Evolutionary conservation across 2,797 vertebrate genomes (phyloP), one percentile per base, ranked within the genome.

Genomic region (Coregonus sp.): DNA sequence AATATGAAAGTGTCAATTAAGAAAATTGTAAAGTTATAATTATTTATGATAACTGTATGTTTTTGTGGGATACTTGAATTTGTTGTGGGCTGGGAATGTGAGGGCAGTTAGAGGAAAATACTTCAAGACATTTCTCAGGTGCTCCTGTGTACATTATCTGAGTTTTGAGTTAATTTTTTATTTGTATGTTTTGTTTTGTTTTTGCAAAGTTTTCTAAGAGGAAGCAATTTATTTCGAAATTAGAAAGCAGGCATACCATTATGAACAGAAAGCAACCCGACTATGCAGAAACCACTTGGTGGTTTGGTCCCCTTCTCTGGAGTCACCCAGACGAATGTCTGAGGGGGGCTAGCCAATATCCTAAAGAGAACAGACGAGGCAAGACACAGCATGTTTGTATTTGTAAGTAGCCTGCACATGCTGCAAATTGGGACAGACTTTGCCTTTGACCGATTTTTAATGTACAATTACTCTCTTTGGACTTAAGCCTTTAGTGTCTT

Each of bases 1-100:
- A 96, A 99, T 99, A 99, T 92, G 95, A 95, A 97, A 96, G 97
- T 98, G 96, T 97, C 96, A 95, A 97, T 96, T 96, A 96, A 97
- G 96, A 96, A 95, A 95, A 97, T 96, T 99, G 97, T 98, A 98
- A 98, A 98, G 94, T 97, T 97, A 95, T 96, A 98, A 98, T 98
- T 98, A 99, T 99, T 99, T 99, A 99, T 99, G 84, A 94, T 94
- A 93, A 96, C 85, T 90, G 91, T 95, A 89, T 87, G 9, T 47
- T 68, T 81, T 95, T 95, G 93, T 93, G 90, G 93, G 90, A 94
- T 95, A 95, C 94, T 95, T 95, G 94, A 95, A 95, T 93, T 93
- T 93, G 92, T 94, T 85, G 78, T 93, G 95, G 94, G 94, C 85
- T 93, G 95, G 94, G 92, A 91, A 88, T 91, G 93, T 93, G 91